A percentile compares a stretch with the other conserved stretches of the same genome.
Evolutionary conservation across 2,888 invertebrate genomes (phyloP).

Genomic region (Strigamia crassipes): DNA sequence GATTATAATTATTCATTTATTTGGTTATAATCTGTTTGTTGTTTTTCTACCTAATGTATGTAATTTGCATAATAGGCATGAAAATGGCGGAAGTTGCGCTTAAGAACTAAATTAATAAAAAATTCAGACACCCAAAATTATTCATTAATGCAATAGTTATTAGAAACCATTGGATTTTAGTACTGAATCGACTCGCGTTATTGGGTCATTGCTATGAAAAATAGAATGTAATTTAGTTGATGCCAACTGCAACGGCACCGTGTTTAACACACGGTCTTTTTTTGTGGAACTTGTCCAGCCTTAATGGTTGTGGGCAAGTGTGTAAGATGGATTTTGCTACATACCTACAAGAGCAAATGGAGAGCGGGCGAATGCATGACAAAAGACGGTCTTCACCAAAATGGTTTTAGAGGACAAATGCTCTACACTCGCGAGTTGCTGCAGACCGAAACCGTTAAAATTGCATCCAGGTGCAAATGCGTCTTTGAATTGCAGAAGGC

Average conservation of each 20-base stretch:
- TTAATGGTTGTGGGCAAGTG: constrained; percentile 37
- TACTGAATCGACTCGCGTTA: not conserved
- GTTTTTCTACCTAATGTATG: too few species aligned
- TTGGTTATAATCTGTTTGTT: too few species aligned
- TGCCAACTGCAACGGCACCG: not conserved
- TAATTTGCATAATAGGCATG: too few species aligned
- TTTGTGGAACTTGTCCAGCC: constrained; percentile 15
- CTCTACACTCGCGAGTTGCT: constrained; percentile 1
- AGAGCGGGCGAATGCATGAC: constrained; percentile 27
- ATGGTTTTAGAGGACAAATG: constrained; percentile 42
- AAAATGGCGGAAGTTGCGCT: too few species aligned
- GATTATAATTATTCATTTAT: too few species aligned
- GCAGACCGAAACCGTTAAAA: constrained; percentile 6
- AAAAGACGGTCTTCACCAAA: constrained; percentile 32
- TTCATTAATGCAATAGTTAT: too few species aligned
- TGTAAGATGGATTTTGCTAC: constrained; percentile 35
- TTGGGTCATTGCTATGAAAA: constrained; percentile 10
- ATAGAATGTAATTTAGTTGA: not conserved
- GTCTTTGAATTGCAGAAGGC: constrained; percentile 33
- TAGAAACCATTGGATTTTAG: not conserved
- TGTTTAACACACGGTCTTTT: constrained; percentile 3
- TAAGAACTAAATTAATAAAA: too few species aligned
- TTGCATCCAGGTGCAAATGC: constrained; percentile 40
- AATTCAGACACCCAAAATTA: too few species aligned
- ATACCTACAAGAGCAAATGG: constrained; percentile 28